Evolutionary conservation across 2,888 invertebrate genomes (phyloP), one percentile per base, ranked within the genome.

Genomic region (Sminthurides aquaticus): DNA sequence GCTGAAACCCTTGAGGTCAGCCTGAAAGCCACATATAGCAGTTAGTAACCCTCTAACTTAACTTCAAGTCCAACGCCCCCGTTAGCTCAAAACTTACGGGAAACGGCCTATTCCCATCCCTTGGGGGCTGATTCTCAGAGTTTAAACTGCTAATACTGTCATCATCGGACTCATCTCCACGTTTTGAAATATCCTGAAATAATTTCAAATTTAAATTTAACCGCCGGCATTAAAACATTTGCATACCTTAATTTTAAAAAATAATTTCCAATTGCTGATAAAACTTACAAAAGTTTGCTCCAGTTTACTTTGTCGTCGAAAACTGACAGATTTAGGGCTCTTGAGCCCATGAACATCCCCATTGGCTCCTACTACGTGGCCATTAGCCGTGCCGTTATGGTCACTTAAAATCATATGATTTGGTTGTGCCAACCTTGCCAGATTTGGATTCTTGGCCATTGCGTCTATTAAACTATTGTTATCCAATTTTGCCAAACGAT

Each of bases 401-500:
- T 24, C 49, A 26, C 26, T 48, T 22, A 63, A 26, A 26, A 63
- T 63, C 24, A 63, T 3, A 49, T 63, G 63, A 22, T 62, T 69
- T 24, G 70, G 72, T 49, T 68, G 71, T 79, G 80, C 69, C 74
- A 78, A 57, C 76, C 81, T 77, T 78, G 77, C 72, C 78, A 80
- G 84, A 77, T 80, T 83, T 67, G 80, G 81, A 76, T 84, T 85
- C 57, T 86, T 86, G 25, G 83, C 83, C 64, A 83, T 68, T 78
- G 85, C 81, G 77, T 84, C 82, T n/a, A 57, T 28, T 28, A 62
- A 26, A 26, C 62, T 56, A 56, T 56, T 62, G 48, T 56, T 56
- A 5, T 29, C 62, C 24, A 43, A 8, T 56, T 62, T 55, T 3
- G 22, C 24, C 25, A 62, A 18, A 43, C 62, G 22, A 22, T 56